phyloP scores from a whole-genome alignment of 2,888 invertebrate genomes.

The Thera obeliscata region DNA sequence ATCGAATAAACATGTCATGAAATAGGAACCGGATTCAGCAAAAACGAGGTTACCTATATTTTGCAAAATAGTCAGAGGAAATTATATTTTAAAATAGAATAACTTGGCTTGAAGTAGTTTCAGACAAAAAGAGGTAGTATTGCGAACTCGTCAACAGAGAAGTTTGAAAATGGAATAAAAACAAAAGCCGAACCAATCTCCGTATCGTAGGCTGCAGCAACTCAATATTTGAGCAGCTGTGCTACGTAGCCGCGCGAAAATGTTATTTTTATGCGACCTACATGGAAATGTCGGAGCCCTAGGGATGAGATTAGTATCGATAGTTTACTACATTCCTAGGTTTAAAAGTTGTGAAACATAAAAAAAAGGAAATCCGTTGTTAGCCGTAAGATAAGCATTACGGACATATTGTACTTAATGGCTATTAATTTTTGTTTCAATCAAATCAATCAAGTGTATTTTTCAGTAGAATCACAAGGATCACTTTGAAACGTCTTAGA shows the following conservation, averaged over 20 bases:
- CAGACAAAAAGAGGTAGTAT: not conserved
- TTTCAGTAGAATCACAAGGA: too few relatives aligned
- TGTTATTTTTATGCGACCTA: conserved; percentile 80
- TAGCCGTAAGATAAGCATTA: too few relatives aligned
- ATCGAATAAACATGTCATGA: too few relatives aligned
- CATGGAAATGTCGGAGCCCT: conserved; percentile 74
- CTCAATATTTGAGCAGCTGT: conserved; percentile 83
- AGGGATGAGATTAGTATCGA: conserved; percentile 52
- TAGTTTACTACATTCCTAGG: conserved; percentile 11
- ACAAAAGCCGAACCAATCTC: conserved; percentile 32
- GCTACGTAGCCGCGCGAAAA: conserved; percentile 65
- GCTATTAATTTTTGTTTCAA: too few relatives aligned
- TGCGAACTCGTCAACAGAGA: conserved; percentile 14
- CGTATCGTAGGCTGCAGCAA: conserved; percentile 46
- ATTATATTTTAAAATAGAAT: not conserved
- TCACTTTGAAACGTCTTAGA: too few relatives aligned
- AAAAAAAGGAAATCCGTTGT: too few relatives aligned
- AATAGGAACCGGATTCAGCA: too few relatives aligned
- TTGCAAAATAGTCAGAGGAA: too few relatives aligned
- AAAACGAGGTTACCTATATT: too few relatives aligned
- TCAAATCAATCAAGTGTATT: too few relatives aligned
- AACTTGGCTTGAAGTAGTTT: not conserved
- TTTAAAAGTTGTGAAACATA: not conserved
- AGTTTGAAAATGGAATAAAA: conserved; percentile 26
- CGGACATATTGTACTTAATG: too few relatives aligned